Percentiles rank a stretch among this genome's conserved stretches.
Conservation (phyloP, 2,888 invertebrate genomes). For the Fragum fragum region DNA sequence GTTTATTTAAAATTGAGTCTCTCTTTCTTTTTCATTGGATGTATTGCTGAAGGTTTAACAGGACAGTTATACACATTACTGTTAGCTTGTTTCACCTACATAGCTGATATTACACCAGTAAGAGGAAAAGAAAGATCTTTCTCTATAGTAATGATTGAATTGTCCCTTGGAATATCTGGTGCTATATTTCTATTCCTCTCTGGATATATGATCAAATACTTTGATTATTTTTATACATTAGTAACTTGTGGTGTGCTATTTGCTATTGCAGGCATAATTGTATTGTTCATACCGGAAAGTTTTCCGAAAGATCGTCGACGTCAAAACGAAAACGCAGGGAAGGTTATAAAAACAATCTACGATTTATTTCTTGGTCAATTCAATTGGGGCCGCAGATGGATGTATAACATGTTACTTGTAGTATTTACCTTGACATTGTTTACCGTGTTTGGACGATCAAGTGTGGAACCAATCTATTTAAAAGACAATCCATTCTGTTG, state of each 20-base stretch:
- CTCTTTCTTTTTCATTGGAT: slow-evolving; percentile 51
- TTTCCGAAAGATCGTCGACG: slow-evolving; percentile 44
- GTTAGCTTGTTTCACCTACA: slow-evolving; percentile 62
- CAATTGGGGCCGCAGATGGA: slow-evolving; percentile 62
- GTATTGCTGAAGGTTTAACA: slow-evolving; percentile 62
- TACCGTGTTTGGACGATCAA: slow-evolving; percentile 51
- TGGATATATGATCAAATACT: slow-evolving; percentile 59
- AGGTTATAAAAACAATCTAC: slow-evolving; percentile 46
- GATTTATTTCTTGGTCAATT: slow-evolving; percentile 53
- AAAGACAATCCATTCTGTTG: slow-evolving; percentile 72
- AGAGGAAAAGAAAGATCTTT: slow-evolving; percentile 52
- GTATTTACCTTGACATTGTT: slow-evolving; percentile 54
- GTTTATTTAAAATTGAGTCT: slow-evolving; percentile 65
- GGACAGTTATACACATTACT: slow-evolving; percentile 66
- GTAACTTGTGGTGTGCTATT: slow-evolving; percentile 38
- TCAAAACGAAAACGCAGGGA: slow-evolving; percentile 16
- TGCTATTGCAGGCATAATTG: slow-evolving; percentile 1
- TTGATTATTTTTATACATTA: slow-evolving; percentile 61
- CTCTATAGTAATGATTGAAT: slow-evolving; percentile 58
- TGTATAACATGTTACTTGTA: slow-evolving; percentile 53
- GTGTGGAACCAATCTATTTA: slow-evolving; percentile 65
- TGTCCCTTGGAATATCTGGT: slow-evolving; percentile 43
- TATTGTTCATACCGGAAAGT: slow-evolving; percentile 61
- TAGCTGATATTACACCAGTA: slow-evolving; percentile 58
- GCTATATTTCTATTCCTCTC: slow-evolving; percentile 41